Evolutionary conservation across 2,113 vertebrate species (phyloP), one percentile per base, ranked within the genome.

Genomic region (Ceyx cyanopectus): DNA sequence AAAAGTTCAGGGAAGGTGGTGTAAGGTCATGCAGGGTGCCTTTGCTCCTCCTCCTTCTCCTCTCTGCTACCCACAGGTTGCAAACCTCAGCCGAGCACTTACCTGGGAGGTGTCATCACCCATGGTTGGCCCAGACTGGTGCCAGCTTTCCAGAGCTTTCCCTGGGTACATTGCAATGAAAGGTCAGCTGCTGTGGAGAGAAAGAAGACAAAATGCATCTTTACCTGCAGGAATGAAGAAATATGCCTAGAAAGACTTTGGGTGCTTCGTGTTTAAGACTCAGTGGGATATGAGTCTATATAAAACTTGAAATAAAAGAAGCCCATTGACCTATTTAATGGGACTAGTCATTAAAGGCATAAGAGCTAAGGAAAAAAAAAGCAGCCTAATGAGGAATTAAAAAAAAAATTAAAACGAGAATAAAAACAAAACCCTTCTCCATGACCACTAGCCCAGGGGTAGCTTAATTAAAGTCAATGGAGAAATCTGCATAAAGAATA

Each of bases 281-380:
- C 53, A 66, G 87, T 73, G 30, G 70, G 79, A 94, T 65, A 86
- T 29, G 34, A 88, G 37, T 65, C 81, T 78, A 66, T 86, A 87
- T 81, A 95, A 96, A 95, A 91, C 91, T 69, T 85, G 54, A 89
- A 89, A 95, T 94, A 94, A 95, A 93, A 95, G 89, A 43, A 95
- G 78, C 76, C 93, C 92, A 92, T 67, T 89, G 91, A 95, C 94
- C 92, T 94, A 87, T 92, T 97, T 97, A 95, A 96, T 90, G 63
- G 91, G 37, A 61, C 84, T 94, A 93, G 87, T 97, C 95, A 95
- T 95, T 95, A 96, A 85, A 95, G 91, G 46, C 77, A 85, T 4
- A 3, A 74, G 40, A 95, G 94, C 54, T 77, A 27, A 94, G 89
- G 89, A 56, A 84, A 93, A 78, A 34, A 34, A 34, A 34, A 34